Evolutionary conservation across 2,113 vertebrate genomes (phyloP), one percentile per base, ranked within the genome.

Genomic region (Melanerpes aurifrons): DNA sequence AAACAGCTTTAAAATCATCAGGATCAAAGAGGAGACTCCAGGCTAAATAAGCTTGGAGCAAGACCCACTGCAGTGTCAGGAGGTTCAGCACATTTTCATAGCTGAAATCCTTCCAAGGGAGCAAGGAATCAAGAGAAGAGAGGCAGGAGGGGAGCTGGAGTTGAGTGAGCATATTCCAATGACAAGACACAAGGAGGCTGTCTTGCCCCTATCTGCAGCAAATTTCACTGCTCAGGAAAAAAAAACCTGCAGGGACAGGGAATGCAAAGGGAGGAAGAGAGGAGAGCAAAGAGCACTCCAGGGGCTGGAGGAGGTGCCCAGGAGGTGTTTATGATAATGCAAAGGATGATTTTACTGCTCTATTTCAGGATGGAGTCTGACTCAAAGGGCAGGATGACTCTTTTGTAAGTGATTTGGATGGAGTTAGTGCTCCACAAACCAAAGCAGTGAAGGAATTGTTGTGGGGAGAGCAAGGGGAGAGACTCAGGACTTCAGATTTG

Each of bases 151-250:
- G 78, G 43, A 80, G 79, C 79, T 10, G 74, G 82, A 62, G 87
- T 5, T 35, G 7, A 71, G 71, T 9, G n/a, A 79, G 89, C 91
- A 6, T 77, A 66, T 93, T 96, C 86, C 92, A 90, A 17, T 24
- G 89, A 76, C 61, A n/a, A 61, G 89, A 90, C 93, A 73, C 92
- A 92, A 95, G 95, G 92, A 91, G 95, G 94, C 93, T 94, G 94
- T 91, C 93, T 94, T 93, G 93, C 73, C 94, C 92, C 10, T 70
- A 28, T 77, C 86, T 92, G 67, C 50, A 19, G 89, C 92, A 37
- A 10, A 31, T 79, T 59, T 32, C 85, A 15, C 76, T 2, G 63
- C 5, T 40, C 31, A 57, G 79, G 43, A 40, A 6, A 68, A 48
- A 68, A 82, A 67, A 86, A 56, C n/a, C 50, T 76, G 74, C 2